phyloP scores from a whole-genome alignment of 2,797 vertebrate species.

The Sebastes minor region DNA sequence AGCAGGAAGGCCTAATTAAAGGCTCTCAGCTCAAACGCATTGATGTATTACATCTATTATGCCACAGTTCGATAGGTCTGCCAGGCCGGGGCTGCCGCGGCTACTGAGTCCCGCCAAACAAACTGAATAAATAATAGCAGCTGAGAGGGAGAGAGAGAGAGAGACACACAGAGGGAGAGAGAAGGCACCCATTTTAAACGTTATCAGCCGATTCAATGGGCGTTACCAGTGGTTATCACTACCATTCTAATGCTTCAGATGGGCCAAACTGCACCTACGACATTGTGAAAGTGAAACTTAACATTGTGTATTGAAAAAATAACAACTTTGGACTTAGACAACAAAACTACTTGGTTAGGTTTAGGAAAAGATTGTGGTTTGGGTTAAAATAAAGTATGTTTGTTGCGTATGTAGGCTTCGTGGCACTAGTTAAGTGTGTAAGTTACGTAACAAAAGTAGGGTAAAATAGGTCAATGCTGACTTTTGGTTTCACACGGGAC shows the following conservation, averaged over 20 bases:
- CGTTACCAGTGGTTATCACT: background rate
- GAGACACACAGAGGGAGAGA: background rate
- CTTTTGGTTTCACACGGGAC: background rate
- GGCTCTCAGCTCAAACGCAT: constrained; percentile 98
- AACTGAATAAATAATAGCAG: constrained; percentile 93
- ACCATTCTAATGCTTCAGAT: background rate
- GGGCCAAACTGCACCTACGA: background rate
- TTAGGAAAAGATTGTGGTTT: background rate
- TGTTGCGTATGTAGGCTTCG: background rate
- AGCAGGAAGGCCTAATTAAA: constrained; percentile 99
- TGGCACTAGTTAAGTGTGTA: background rate
- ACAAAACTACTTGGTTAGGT: background rate
- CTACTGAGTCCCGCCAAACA: constrained; percentile 92
- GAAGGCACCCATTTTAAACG: background rate
- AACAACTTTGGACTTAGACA: background rate
- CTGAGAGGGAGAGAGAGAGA: constrained; percentile 41
- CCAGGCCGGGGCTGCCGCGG: constrained; percentile 86
- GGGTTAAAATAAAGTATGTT: background rate
- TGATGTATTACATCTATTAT: constrained; percentile 99
- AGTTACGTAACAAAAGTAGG: background rate
- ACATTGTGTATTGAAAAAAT: background rate
- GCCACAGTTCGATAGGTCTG: constrained; percentile 94
- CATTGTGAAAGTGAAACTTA: background rate
- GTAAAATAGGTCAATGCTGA: background rate
- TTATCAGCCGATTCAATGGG: background rate